Evolutionary conservation across 1,140 invertebrate genomes (phyloP).

Genomic region (Subanguina moxae): DNA sequence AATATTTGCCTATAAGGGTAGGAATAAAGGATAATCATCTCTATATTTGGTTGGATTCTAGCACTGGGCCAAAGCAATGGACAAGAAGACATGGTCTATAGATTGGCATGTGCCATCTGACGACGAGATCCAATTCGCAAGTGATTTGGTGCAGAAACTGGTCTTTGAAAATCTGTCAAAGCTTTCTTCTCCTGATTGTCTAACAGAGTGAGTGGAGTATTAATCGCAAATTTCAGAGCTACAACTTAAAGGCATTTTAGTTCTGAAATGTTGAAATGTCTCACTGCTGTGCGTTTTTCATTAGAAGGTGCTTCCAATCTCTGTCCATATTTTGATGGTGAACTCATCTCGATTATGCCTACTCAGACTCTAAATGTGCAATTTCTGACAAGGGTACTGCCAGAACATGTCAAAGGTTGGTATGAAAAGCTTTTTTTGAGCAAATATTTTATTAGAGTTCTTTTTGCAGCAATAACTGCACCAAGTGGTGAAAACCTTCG

Average conservation of each 20-base stretch:
- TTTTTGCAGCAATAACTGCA: conserved; percentile 12
- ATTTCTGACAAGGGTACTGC: conserved; percentile 19
- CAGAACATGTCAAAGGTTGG: conserved; percentile 13
- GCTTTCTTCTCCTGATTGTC: conserved; percentile 63
- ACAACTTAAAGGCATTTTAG: conserved; percentile 13
- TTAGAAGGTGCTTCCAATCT: conserved; percentile 41
- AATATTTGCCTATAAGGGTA: conserved; percentile 72
- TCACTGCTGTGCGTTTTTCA: conserved; percentile 32
- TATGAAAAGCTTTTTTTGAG: conserved; percentile 16
- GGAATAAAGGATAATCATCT: too few species aligned
- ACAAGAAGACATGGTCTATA: conserved; percentile 68
- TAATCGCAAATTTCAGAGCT: conserved; percentile 2
- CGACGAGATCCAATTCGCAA: conserved; percentile 69
- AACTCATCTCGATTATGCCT: conserved; percentile 16
- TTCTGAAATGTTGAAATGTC: conserved; percentile 49
- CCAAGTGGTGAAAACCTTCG: conserved; percentile 59
- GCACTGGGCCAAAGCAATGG: conserved; percentile 75
- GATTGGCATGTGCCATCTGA: conserved; percentile 74
- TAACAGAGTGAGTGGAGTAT: conserved; percentile 35
- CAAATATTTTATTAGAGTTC: neutral
- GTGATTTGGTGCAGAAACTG: conserved; percentile 67
- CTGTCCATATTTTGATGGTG: conserved; percentile 47
- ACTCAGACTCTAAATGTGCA: conserved; percentile 20
- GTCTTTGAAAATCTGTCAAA: conserved; percentile 64
- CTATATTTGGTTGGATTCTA: too few species aligned